Base-by-base conservation (phyloP, 2,113 vertebrate species). In the Micronisus gabar region DNA sequence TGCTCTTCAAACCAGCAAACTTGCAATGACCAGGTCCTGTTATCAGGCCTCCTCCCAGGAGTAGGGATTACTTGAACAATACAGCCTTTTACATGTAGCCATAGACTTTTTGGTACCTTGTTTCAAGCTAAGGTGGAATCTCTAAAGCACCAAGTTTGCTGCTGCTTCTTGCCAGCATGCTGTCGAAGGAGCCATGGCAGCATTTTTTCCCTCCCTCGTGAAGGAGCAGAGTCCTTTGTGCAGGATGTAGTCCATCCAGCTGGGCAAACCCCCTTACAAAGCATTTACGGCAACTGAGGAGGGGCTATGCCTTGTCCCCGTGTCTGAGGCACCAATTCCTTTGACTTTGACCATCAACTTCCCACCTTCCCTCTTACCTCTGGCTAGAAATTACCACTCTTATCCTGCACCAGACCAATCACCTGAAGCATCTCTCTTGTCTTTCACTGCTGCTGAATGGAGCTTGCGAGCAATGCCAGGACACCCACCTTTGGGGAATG, bases 201-300 rank as follows among this genome's bases (percentile, higher is more conserved):
- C 15, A 41, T 16, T 34, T 66, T 13, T 34, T 4, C n/a, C 29
- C 29, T 62, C 40, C 9, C 11, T 45, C 15, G 43, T 20, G 25
- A 58, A 61, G 43, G 6, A 56, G 18, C 15, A 27, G 47, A 62
- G 52, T 11, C 53, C 40, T 50, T 29, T 16, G 6, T 40, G 67
- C 0, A 0, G 61, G 43, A 52, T 4, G 9, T 2, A 45, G 25
- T 47, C 43, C 11, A 2, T 12, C 22, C 59, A 6, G 10, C 72
- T 16, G 13, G 41, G 38, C 36, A 66, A 41, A 32, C 3, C 2
- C 36, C 45, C 32, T 45, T 29, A 38, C 26, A 34, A 13, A 75
- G 52, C 36, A 34, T 52, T 61, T 20, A 55, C 15, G 30, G n/a
- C 29, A 76, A 13, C 10, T 0, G 2, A 59, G 40, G 12, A 91